Conservation (phyloP, 2,888 invertebrate genomes). For the Anthophora plumipes region DNA sequence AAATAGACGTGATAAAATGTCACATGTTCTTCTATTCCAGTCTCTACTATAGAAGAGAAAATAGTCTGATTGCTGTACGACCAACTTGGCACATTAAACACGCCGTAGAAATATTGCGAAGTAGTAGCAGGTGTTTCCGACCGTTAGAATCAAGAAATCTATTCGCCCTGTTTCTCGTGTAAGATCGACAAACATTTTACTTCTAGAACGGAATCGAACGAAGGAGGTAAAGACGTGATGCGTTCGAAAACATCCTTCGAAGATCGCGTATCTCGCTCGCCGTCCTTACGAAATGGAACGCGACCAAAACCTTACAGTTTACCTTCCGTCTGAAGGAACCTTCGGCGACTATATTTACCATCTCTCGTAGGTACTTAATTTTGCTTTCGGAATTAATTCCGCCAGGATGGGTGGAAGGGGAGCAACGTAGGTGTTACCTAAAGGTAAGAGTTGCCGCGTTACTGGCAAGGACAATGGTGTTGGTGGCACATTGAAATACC, state of each 20-base stretch:
- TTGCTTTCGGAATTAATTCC: conserved; percentile 82
- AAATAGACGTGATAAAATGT: neutral
- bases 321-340: conserved; percentile 54
- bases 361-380: conserved; percentile 81
- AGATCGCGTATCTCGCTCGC: conserved; percentile 47
- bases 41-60: neutral
- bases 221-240: neutral
- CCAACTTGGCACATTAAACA: conserved; percentile 26
- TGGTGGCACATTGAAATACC: conserved; percentile 80
- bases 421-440: conserved; percentile 70
- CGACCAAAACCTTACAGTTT: conserved; percentile 62
- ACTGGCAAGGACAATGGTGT: conserved; percentile 62
- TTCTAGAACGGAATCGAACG: neutral
- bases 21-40: neutral
- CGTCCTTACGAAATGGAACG: conserved; percentile 39
- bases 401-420: conserved; percentile 53
- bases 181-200: conserved; percentile 6
- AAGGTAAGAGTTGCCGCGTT: conserved; percentile 68
- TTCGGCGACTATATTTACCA: conserved; percentile 78
- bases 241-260: conserved; percentile 16
- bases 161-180: neutral
- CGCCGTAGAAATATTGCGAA: neutral
- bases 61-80: conserved; percentile 2
- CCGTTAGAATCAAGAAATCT: conserved; percentile 5
- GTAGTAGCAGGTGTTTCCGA: conserved; percentile 9